Evolutionary conservation across 1,140 invertebrate species (phyloP).

Genomic region (Ptiloglossa arizonensis): DNA sequence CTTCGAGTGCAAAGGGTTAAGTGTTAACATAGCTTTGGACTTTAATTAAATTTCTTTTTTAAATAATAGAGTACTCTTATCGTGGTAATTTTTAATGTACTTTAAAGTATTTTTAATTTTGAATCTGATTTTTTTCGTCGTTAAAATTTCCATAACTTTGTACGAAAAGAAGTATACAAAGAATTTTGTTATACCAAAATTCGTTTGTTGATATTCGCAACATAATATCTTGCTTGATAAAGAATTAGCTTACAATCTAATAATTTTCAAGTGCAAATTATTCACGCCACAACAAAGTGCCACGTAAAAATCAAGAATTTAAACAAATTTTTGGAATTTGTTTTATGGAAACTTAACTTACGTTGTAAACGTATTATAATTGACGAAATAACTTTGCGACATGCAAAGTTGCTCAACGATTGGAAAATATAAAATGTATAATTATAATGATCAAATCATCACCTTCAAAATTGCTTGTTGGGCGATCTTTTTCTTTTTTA

Average conservation of each 20-base stretch:
- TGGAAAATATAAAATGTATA: slow-evolving; percentile 6
- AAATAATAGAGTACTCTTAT: background rate
- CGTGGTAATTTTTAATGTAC: background rate
- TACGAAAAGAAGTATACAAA: too few relatives aligned
- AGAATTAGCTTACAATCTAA: background rate
- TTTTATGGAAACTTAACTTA: background rate
- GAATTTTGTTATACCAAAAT: background rate
- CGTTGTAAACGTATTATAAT: background rate
- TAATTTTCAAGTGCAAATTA: background rate
- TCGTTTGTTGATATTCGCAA: background rate
- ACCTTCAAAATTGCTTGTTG: background rate
- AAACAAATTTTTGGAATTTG: background rate
- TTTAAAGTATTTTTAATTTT: background rate
- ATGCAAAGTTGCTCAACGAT: background rate
- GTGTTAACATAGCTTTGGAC: background rate
- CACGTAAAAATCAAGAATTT: background rate
- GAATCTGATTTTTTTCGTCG: background rate
- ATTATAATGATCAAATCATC: slow-evolving; percentile 13
- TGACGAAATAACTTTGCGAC: background rate
- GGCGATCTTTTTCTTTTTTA: background rate
- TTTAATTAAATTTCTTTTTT: background rate
- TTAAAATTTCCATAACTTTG: background rate
- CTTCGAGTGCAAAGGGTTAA: too few relatives aligned
- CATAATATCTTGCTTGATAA: background rate
- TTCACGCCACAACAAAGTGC: background rate